Conservation (phyloP, 2,797 vertebrate species). For the Hydrolagus colliei region DNA sequence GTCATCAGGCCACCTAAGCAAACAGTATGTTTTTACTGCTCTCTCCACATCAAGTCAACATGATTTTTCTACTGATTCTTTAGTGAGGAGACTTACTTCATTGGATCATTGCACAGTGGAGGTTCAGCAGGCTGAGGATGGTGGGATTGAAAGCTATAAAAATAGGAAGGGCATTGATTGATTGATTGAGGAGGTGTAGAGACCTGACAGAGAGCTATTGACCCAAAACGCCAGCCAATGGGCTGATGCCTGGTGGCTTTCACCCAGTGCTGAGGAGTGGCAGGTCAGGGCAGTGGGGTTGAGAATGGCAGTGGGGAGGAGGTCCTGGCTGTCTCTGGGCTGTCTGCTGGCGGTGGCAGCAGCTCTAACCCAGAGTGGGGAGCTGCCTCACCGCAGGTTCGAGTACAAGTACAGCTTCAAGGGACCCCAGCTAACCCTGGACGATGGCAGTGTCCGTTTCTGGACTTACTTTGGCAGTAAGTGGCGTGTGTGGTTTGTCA, state of each 20-base stretch:
- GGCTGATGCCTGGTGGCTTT: conserved; percentile 16
- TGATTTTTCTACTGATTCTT: too few relatives aligned
- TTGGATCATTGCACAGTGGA: too few relatives aligned
- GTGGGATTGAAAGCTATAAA: too few relatives aligned
- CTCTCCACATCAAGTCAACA: too few relatives aligned
- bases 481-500: not conserved
- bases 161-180: too few relatives aligned
- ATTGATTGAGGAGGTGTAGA: too few relatives aligned
- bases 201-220: not conserved
- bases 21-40: too few relatives aligned
- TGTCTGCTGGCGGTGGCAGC: not conserved
- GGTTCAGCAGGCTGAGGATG: too few relatives aligned
- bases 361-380: not conserved
- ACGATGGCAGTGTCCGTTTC: conserved; percentile 42
- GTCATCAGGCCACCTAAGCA: too few relatives aligned
- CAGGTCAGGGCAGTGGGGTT: not conserved
- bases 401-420: conserved; percentile 53
- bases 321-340: not conserved
- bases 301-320: not conserved
- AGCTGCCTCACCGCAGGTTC: conserved; percentile 38
- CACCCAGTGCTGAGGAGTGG: too few relatives aligned
- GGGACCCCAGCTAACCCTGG: conserved; percentile 42
- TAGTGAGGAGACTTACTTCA: too few relatives aligned
- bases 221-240: not conserved
- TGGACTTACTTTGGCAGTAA: conserved; percentile 49